A percentile compares a stretch with the other conserved stretches of the same genome.
These are phyloP conservation scores for Callosobruchus maculatus DNA, from an alignment of 2,888 invertebrate species.

Conservation along the genomic window DNA sequence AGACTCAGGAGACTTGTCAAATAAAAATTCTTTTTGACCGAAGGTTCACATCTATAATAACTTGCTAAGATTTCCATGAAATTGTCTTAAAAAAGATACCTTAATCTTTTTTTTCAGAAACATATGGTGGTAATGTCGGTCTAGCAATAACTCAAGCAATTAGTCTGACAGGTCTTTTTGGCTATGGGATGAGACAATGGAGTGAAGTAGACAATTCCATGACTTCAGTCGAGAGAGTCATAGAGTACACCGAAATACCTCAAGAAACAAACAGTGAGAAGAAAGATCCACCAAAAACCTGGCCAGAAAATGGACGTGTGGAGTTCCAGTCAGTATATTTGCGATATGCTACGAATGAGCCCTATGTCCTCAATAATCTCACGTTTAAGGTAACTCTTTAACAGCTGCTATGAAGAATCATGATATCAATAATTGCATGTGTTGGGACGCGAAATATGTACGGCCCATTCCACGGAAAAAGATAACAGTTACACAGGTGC, in stretches of 20 bases:
- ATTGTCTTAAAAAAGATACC: too few relatives aligned
- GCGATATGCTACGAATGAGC: conserved; percentile 64
- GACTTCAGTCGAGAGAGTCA: conserved; percentile 84
- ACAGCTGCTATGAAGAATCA: too few relatives aligned
- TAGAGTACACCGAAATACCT: conserved; percentile 41
- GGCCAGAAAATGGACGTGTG: conserved; percentile 70
- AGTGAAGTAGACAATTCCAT: conserved; percentile 64
- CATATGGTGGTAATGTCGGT: conserved; percentile 44
- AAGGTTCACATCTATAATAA: too few relatives aligned
- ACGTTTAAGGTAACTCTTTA: conserved; percentile 49
- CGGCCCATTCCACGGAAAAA: too few relatives aligned
- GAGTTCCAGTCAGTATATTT: conserved; percentile 63
- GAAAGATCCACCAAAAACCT: conserved; percentile 68
- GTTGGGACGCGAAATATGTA: too few relatives aligned
- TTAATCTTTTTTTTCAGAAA: conserved; percentile 28
- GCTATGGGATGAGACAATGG: conserved; percentile 74
- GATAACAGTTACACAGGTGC: too few relatives aligned
- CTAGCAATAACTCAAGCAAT: conserved; percentile 45
- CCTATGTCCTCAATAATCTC: conserved; percentile 71
- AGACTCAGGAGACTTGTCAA: too few relatives aligned
- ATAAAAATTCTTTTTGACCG: too few relatives aligned
- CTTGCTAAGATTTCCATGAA: too few relatives aligned
- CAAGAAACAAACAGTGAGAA: conserved; percentile 52
- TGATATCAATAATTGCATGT: too few relatives aligned
- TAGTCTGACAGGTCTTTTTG: conserved; percentile 57